A percentile compares a stretch with the other conserved stretches of the same genome.
phyloP scores from a whole-genome alignment of 2,113 vertebrate species.

The Cephalopholis sonnerati region DNA sequence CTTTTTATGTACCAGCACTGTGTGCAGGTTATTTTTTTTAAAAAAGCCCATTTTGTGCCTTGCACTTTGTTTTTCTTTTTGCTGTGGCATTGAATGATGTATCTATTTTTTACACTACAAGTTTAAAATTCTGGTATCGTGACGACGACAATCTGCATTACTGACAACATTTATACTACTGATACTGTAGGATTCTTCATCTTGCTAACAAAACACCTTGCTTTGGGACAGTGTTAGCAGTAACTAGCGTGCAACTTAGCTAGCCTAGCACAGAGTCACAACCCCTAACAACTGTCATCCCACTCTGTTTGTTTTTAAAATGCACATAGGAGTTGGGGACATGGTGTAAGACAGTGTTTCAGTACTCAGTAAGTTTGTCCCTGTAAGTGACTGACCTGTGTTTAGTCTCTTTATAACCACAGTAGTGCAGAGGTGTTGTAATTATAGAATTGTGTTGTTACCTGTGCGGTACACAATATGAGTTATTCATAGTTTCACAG shows the following conservation, averaged over 20 bases:
- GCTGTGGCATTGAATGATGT: too few relatives aligned
- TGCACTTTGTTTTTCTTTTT: too few relatives aligned
- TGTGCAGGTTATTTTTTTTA: too few relatives aligned
- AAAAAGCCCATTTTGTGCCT: too few relatives aligned
- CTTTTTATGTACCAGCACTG: too few relatives aligned
- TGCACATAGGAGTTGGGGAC: not conserved
- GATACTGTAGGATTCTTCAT: not conserved
- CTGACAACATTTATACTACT: not conserved
- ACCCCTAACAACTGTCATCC: not conserved
- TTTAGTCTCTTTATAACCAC: conserved; percentile 6
- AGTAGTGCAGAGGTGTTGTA: not conserved
- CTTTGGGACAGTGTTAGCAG: not conserved
- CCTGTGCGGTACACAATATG: not conserved
- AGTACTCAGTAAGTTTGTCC: not conserved
- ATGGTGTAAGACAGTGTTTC: not conserved
- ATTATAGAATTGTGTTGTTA: conserved; percentile 19
- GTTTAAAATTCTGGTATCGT: too few relatives aligned
- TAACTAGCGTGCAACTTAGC: too few relatives aligned
- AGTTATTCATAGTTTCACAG: conserved; percentile 41
- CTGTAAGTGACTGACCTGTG: not conserved
- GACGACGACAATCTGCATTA: not conserved
- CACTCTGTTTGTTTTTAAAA: not conserved
- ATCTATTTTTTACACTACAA: too few relatives aligned
- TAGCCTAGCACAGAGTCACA: not conserved
- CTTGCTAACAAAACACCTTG: not conserved